Evolutionary conservation across 2,888 invertebrate species (phyloP), one percentile per base, ranked within the genome.

Genomic region (Junonia oenone): DNA sequence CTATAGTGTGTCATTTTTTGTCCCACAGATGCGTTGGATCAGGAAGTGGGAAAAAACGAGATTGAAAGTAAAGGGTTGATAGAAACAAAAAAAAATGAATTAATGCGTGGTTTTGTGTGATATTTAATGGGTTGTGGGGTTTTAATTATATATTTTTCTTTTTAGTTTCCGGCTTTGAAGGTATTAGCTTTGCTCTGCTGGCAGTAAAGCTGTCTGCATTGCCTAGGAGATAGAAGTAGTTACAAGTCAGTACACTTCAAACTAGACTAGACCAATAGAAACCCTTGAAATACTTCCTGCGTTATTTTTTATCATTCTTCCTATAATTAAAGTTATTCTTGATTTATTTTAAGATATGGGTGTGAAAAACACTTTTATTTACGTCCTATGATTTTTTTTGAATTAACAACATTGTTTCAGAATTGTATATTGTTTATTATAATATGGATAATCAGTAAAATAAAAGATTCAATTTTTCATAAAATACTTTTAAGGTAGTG

Each of bases 51-150:
- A 68, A 78, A 81, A 83, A 83, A 86, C 63, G 67, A 78, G 70
- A 83, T 78, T 76, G 87, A 86, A 82, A 87, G 82, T 84, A 70
- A 69, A 77, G 85, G 83, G 83, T 81, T 73, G 64, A 66, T 51
- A 47, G 45, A 51, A 55, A 56, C 58, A 49, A 62, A 60, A 53
- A n/a, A n/a, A 58, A 53, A 54, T 43, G 43, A 13, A 22, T 43
- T 43, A 26, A 27, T 47, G 53, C 11, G 1, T 13, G 37, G 53
- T 53, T 22, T 45, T 45, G 22, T 22, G 13, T 43, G 37, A 14
- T 15, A 43, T 8, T 43, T 26, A 13, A 22, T 43, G 26, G 13
- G 9, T n/a, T n/a, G n/a, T n/a, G n/a, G n/a, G n/a, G n/a, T 40
- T 11, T 40, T 40, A 40, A 40, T 40, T 40, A 11, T 13, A 35